Conservation (phyloP, 1,140 invertebrate species). For the Sarcophaga peregrina region DNA sequence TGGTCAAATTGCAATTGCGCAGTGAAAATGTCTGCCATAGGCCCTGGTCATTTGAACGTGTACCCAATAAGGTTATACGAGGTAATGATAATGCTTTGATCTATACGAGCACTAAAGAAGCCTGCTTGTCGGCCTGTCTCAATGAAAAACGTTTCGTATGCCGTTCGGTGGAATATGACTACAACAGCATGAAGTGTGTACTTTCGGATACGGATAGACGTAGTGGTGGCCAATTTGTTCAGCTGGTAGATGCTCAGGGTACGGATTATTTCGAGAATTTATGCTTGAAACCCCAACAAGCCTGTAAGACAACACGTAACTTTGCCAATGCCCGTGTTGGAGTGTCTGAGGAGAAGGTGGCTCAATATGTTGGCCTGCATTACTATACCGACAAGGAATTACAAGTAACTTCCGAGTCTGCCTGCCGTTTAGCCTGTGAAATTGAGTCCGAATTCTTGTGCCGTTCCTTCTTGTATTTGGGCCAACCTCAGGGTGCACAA, state of each 20-base stretch:
- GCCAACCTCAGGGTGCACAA: slow-evolving; percentile 76
- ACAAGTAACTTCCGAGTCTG: slow-evolving; percentile 84
- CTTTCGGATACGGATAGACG: slow-evolving; percentile 89
- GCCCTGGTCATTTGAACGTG: slow-evolving; percentile 92
- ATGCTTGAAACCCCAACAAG: slow-evolving; percentile 87
- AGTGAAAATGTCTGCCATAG: slow-evolving; percentile 91
- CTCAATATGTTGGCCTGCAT: slow-evolving; percentile 89
- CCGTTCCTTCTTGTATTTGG: slow-evolving; percentile 87
- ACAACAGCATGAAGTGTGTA: slow-evolving; percentile 89
- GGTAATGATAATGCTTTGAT: slow-evolving; percentile 91
- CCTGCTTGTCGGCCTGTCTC: slow-evolving; percentile 89
- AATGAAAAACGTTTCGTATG: slow-evolving; percentile 93
- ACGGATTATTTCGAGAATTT: slow-evolving; percentile 96
- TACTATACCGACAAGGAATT: slow-evolving; percentile 95
- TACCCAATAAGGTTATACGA: slow-evolving; percentile 90
- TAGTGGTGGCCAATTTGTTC: slow-evolving; percentile 83
- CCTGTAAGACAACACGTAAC: slow-evolving; percentile 81
- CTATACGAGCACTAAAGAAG: slow-evolving; percentile 93
- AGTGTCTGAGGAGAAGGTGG: slow-evolving; percentile 88
- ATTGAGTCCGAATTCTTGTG: slow-evolving; percentile 94
- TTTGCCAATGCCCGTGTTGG: slow-evolving; percentile 86
- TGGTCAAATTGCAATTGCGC: slow-evolving; percentile 91
- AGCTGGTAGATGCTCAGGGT: slow-evolving; percentile 88
- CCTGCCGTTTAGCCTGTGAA: slow-evolving; percentile 89
- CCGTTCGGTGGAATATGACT: slow-evolving; percentile 93